Percentiles rank a stretch among this genome's conserved stretches.
Conservation (phyloP, 2,888 invertebrate genomes). For the Sipunculus nudus region DNA sequence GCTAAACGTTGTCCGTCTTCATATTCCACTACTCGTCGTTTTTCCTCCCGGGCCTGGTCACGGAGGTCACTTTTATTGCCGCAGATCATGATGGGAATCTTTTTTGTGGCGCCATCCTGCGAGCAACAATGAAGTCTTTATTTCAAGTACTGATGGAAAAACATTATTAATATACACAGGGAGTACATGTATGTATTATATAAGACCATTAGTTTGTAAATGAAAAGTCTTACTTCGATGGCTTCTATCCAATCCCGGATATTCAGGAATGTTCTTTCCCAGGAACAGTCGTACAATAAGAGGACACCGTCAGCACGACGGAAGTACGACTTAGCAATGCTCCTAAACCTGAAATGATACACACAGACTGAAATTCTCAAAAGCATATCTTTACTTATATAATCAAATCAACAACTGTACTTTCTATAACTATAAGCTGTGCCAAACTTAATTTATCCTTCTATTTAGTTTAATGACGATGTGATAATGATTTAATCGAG, state of each 20-base stretch:
- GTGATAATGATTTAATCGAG: too few relatives aligned
- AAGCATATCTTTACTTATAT: too few relatives aligned
- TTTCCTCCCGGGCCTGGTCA: constrained; percentile 55
- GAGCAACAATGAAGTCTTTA: constrained; percentile 16
- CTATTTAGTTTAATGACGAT: too few relatives aligned
- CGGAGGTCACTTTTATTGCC: constrained; percentile 72
- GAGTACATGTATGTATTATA: neutral
- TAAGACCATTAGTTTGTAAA: neutral
- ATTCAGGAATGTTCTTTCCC: constrained; percentile 71
- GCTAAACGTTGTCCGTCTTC: constrained; percentile 69
- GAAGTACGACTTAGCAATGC: constrained; percentile 74
- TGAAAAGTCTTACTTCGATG: constrained; percentile 70
- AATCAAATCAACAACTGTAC: too few relatives aligned
- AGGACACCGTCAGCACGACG: constrained; percentile 73
- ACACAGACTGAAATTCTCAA: constrained; percentile 16
- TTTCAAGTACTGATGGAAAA: too few relatives aligned
- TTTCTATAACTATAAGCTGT: too few relatives aligned
- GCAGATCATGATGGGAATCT: constrained; percentile 72
- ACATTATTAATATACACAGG: neutral
- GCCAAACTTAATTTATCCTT: too few relatives aligned
- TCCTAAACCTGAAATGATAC: constrained; percentile 69
- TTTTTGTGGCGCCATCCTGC: constrained; percentile 70
- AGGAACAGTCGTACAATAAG: constrained; percentile 72
- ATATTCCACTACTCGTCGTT: constrained; percentile 55
- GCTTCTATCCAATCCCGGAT: constrained; percentile 73